Conservation (phyloP, 2,888 invertebrate species). For the Eremobia ochroleuca region DNA sequence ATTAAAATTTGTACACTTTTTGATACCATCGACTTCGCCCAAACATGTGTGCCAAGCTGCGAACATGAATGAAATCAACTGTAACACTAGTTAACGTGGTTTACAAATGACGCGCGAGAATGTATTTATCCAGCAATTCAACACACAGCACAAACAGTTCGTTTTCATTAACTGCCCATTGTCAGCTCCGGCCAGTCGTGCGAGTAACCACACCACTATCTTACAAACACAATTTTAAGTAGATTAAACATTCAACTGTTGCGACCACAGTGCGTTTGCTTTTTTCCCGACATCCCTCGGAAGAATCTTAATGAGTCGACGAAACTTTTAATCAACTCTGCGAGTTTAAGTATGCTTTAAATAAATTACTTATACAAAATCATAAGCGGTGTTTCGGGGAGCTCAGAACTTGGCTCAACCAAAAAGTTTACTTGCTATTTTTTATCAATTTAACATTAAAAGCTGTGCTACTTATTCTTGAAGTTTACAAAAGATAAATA, state of each 20-base stretch:
- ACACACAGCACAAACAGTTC: conserved; percentile 41
- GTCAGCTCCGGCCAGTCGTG: conserved; percentile 43
- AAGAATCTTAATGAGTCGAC: conserved; percentile 81
- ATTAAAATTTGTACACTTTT: not conserved
- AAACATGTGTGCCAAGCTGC: not conserved
- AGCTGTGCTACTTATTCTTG: conserved; percentile 8
- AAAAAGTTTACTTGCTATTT: conserved; percentile 31
- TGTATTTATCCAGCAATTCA: conserved; percentile 41
- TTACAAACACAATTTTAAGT: conserved; percentile 64
- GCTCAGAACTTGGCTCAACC: conserved; percentile 12
- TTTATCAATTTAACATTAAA: conserved; percentile 46
- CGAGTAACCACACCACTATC: conserved; percentile 24
- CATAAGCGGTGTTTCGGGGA: conserved; percentile 44
- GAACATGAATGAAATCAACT: conserved; percentile 22
- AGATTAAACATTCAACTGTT: conserved; percentile 69
- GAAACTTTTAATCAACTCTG: conserved; percentile 86
- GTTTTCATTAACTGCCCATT: conserved; percentile 69
- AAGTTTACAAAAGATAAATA: conserved; percentile 14
- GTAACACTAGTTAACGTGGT: conserved; percentile 38
- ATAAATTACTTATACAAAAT: conserved; percentile 69
- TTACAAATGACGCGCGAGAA: conserved; percentile 30
- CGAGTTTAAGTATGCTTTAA: conserved; percentile 80
- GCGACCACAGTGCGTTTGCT: conserved; percentile 58
- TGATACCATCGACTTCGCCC: not conserved
- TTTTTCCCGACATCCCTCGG: conserved; percentile 66